These are phyloP conservation scores for Bursaphelenchus mucronatus DNA, from an alignment of 1,140 invertebrate genomes.

Conservation along the genomic window DNA sequence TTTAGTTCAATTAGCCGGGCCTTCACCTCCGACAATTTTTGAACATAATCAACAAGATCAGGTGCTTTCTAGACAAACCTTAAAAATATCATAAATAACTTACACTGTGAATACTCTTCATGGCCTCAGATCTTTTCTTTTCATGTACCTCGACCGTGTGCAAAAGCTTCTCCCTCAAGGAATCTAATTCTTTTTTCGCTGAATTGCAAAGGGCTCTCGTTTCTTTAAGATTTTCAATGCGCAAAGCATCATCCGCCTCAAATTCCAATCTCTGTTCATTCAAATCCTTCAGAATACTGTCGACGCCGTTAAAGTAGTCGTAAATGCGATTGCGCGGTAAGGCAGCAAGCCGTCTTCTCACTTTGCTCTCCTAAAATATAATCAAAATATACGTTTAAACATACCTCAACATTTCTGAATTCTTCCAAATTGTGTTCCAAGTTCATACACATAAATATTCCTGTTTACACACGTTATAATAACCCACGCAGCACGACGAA, in stretches of 20 bases:
- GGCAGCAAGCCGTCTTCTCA: conserved; percentile 7
- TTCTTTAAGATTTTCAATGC: conserved; percentile 4
- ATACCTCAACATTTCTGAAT: too few relatives aligned
- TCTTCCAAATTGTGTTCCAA: too few relatives aligned
- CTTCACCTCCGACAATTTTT: not conserved
- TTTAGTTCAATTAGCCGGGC: too few relatives aligned
- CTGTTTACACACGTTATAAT: too few relatives aligned
- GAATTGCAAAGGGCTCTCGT: not conserved
- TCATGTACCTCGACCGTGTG: not conserved
- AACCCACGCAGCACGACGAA: too few relatives aligned
- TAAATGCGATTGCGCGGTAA: conserved; percentile 1
- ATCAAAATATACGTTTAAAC: not conserved
- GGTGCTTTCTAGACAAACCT: conserved; percentile 14
- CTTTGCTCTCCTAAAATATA: conserved; percentile 13
- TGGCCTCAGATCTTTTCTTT: not conserved
- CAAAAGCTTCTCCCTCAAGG: not conserved
- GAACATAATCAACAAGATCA: not conserved
- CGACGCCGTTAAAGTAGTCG: conserved; percentile 9
- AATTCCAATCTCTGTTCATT: conserved; percentile 11
- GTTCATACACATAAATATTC: too few relatives aligned
- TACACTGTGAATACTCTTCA: not conserved
- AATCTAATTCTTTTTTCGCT: conserved; percentile 4
- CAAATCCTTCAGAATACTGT: conserved; percentile 11
- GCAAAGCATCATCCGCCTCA: conserved; percentile 3
- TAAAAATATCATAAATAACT: not conserved